Percentiles rank a stretch among this genome's conserved stretches.
Conservation (phyloP, 2,888 invertebrate genomes). For the Diplazon laetatorius region DNA sequence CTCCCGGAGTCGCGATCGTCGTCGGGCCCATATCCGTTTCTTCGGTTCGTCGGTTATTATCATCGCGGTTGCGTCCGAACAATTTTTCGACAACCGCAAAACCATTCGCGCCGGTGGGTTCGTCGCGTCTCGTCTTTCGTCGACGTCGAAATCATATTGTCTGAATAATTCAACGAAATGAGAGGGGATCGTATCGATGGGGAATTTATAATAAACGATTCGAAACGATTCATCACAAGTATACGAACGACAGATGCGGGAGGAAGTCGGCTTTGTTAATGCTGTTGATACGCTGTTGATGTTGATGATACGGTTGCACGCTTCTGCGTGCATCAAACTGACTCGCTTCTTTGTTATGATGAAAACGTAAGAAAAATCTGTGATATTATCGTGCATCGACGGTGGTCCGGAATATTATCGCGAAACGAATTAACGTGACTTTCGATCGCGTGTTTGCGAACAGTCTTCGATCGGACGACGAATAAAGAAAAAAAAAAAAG, state of each 20-base stretch:
- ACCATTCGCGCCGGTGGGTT: constrained; percentile 18
- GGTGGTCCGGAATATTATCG: neutral
- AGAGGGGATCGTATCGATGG: constrained; percentile 15
- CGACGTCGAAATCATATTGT: constrained; percentile 35
- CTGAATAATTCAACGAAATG: constrained; percentile 61
- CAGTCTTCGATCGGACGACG: neutral
- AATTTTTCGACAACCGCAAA: constrained; percentile 29
- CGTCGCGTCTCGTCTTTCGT: constrained; percentile 1
- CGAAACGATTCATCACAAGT: constrained; percentile 55
- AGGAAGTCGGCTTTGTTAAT: too few species aligned
- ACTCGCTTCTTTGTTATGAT: neutral
- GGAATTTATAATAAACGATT: constrained; percentile 35
- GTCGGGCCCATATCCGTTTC: too few species aligned
- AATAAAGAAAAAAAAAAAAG: too few species aligned
- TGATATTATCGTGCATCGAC: constrained; percentile 5
- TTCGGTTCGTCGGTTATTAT: too few species aligned
- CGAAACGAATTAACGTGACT: constrained; percentile 1
- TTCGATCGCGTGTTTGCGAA: neutral
- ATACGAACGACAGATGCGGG: constrained; percentile 42
- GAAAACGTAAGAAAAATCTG: constrained; percentile 13
- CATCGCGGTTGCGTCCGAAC: neutral
- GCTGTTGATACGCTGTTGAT: too few species aligned
- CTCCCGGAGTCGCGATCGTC: constrained; percentile 14
- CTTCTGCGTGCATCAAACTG: neutral
- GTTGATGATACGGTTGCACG: too few species aligned